Evolutionary conservation across 2,888 invertebrate species (phyloP).

Genomic region (Julus scandinavius): DNA sequence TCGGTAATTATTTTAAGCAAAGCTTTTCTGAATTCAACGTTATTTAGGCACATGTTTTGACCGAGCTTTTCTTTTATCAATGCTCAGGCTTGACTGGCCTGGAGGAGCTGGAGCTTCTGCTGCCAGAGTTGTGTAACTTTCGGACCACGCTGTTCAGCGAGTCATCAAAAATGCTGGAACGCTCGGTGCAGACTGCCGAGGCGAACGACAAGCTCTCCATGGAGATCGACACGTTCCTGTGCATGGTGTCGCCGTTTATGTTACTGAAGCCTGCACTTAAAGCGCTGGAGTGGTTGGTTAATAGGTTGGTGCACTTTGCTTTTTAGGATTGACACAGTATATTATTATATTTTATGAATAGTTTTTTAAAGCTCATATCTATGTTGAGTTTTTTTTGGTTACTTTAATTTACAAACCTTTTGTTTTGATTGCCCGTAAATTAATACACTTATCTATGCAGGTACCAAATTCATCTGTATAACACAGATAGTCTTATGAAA

Average conservation of each 20-base stretch:
- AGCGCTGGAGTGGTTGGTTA: conserved; percentile 94
- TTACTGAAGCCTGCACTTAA: conserved; percentile 85
- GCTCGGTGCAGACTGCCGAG: conserved; percentile 79
- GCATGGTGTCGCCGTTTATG: conserved; percentile 86
- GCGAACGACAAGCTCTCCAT: conserved; percentile 81
- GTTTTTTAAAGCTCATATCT: not conserved
- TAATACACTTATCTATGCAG: conserved; percentile 65
- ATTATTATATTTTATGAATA: too few relatives aligned
- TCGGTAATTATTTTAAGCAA: conserved; percentile 39
- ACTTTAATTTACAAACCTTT: too few relatives aligned
- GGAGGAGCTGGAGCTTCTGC: conserved; percentile 80
- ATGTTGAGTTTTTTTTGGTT: too few relatives aligned
- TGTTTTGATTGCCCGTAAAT: conserved; percentile 10
- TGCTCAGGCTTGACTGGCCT: conserved; percentile 78
- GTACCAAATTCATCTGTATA: conserved; percentile 88
- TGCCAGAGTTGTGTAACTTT: conserved; percentile 78
- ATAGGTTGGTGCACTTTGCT: conserved; percentile 68
- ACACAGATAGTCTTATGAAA: conserved; percentile 81
- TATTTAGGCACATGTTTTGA: not conserved
- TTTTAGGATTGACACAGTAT: too few relatives aligned
- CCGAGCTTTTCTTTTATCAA: conserved; percentile 53
- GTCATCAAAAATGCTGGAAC: conserved; percentile 80
- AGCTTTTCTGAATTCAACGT: too few relatives aligned
- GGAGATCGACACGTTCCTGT: conserved; percentile 81
- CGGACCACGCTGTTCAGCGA: conserved; percentile 80